Percentiles rank a stretch among this genome's conserved stretches.
These are phyloP conservation scores for Lobophora halterata DNA, from an alignment of 2,888 invertebrate genomes.

Conservation along the genomic window DNA sequence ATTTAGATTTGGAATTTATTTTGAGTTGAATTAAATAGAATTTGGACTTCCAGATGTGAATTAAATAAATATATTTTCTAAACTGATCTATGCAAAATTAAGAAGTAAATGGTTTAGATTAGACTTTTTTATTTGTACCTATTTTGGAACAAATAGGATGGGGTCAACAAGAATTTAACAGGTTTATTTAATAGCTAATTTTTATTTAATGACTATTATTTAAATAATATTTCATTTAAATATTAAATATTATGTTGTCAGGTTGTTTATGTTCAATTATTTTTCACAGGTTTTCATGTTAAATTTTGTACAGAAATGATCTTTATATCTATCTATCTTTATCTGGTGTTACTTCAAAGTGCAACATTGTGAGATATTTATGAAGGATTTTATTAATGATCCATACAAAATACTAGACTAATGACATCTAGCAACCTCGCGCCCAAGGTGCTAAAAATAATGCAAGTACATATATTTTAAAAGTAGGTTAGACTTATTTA, in stretches of 20 bases:
- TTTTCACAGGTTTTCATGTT: too few relatives aligned
- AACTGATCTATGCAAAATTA: too few relatives aligned
- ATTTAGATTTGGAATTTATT: too few relatives aligned
- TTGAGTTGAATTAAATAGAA: too few relatives aligned
- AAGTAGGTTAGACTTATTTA: too few relatives aligned
- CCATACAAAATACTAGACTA: slow-evolving; percentile 23
- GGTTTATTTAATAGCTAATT: background rate
- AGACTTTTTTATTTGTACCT: too few relatives aligned
- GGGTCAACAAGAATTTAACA: background rate
- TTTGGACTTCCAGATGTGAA: too few relatives aligned
- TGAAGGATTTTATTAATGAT: slow-evolving; percentile 27
- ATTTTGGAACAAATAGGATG: slow-evolving; percentile 4
- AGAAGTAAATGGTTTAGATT: too few relatives aligned
- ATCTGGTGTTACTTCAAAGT: slow-evolving; percentile 11
- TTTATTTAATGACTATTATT: background rate
- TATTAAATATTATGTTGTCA: background rate
- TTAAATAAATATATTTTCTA: too few relatives aligned
- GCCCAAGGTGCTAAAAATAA: slow-evolving; percentile 20
- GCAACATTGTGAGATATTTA: slow-evolving; percentile 25
- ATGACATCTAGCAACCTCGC: slow-evolving; percentile 25
- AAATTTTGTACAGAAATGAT: too few relatives aligned
- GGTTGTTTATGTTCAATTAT: too few relatives aligned
- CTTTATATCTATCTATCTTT: background rate
- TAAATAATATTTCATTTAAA: background rate
- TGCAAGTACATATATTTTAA: slow-evolving; percentile 15